Evolutionary conservation across 2,888 invertebrate species (phyloP).

Genomic region (Drosophila quinaria): DNA sequence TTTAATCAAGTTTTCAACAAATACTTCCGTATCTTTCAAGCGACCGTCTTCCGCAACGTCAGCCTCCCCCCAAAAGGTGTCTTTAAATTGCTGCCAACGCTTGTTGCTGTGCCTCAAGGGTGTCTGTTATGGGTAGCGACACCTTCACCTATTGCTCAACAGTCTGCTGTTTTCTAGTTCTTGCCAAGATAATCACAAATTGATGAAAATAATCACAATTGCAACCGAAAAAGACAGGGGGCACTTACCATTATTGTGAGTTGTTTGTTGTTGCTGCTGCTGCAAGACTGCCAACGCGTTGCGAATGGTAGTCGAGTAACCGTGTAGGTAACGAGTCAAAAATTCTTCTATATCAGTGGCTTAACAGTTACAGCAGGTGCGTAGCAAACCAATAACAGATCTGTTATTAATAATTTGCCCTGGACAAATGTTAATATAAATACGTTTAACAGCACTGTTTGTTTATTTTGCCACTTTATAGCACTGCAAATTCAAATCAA

Average conservation of each 20-base stretch:
- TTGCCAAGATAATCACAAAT: slow-evolving; percentile 8
- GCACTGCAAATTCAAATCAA: slow-evolving; percentile 9
- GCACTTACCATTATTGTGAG: slow-evolving; percentile 58
- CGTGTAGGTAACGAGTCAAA: slow-evolving; percentile 33
- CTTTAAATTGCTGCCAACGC: slow-evolving; percentile 19
- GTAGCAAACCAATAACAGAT: neutral
- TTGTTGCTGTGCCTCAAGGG: slow-evolving; percentile 41
- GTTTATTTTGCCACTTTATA: neutral
- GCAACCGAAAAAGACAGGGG: slow-evolving; percentile 18
- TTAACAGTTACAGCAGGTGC: neutral
- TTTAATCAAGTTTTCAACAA: slow-evolving; percentile 47
- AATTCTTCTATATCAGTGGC: neutral
- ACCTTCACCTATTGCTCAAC: slow-evolving; percentile 25
- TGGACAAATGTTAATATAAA: neutral
- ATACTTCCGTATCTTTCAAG: slow-evolving; percentile 64
- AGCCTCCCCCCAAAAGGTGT: slow-evolving; percentile 33
- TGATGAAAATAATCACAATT: slow-evolving; percentile 21
- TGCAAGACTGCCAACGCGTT: slow-evolving; percentile 45
- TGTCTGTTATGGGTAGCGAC: slow-evolving; percentile 24
- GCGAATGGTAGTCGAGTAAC: neutral
- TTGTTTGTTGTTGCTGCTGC: slow-evolving; percentile 52
- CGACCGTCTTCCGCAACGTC: slow-evolving; percentile 61
- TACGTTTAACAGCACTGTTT: neutral
- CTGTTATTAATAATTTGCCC: neutral
- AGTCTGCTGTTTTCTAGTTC: slow-evolving; percentile 16